phyloP scores from a whole-genome alignment of 2,113 vertebrate species.

The Cyprinodon variegatus region DNA sequence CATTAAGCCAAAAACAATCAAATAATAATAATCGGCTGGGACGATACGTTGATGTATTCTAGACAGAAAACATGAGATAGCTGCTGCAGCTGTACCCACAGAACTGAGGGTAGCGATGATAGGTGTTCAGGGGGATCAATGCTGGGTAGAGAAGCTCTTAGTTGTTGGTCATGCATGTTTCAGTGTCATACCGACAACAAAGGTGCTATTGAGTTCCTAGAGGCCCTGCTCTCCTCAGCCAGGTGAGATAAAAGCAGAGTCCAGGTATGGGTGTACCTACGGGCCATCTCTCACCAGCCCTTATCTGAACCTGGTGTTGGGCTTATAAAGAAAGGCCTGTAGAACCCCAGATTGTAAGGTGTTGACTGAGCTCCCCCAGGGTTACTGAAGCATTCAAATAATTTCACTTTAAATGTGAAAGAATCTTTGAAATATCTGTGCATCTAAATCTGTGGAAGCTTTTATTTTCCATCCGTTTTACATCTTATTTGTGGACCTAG shows the following conservation, averaged over 20 bases:
- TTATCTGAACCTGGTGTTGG: conserved; percentile 39
- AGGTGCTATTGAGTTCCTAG: conserved; percentile 52
- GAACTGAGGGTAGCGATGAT: no score
- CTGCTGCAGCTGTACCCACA: neutral
- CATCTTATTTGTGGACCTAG: no score
- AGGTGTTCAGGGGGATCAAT: neutral
- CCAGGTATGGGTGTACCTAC: conserved; percentile 13
- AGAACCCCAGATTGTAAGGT: no score
- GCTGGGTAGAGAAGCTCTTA: conserved; percentile 28
- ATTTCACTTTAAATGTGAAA: neutral
- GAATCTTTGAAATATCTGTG: no score
- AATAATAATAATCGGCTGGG: neutral
- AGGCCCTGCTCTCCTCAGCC: conserved; percentile 49
- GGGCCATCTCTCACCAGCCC: conserved; percentile 39
- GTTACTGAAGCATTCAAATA: neutral
- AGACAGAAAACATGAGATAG: conserved; percentile 18
- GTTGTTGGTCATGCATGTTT: conserved; percentile 44
- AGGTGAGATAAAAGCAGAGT: conserved; percentile 54
- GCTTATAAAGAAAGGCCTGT: neutral
- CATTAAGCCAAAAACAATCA: no score
- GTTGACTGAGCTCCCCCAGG: conserved; percentile 22
- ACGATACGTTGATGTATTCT: conserved; percentile 31
- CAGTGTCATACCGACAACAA: conserved; percentile 51
- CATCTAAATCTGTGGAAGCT: no score
- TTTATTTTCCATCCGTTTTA: no score